A percentile compares a stretch with the other conserved stretches of the same genome.
These are phyloP conservation scores for Mustelus asterias DNA, from an alignment of 2,113 vertebrate genomes.

Conservation along the genomic window DNA sequence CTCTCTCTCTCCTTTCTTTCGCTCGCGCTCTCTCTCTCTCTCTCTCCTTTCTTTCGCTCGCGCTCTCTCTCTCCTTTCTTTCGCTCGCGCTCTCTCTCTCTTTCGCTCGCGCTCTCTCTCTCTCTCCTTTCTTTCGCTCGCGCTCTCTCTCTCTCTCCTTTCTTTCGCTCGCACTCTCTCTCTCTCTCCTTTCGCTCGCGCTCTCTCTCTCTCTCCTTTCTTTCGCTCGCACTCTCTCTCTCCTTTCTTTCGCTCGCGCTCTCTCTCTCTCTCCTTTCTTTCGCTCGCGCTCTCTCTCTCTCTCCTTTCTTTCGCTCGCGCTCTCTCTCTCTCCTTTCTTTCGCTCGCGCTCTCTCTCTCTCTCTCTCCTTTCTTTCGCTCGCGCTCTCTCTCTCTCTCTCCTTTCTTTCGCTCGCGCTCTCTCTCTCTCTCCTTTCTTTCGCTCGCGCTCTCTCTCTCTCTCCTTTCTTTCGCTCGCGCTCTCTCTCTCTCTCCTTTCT, in stretches of 20 bases:
- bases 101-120: no score
- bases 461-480: no score
- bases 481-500: neutral
- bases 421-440: neutral
- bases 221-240: no score
- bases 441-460: neutral
- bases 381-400: no score
- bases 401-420: no score
- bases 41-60: fast-evolving
- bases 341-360: no score
- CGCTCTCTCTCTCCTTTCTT: neutral
- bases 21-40: no score
- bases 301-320: neutral
- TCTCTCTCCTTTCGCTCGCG: no score
- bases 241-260: no score
- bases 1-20: neutral
- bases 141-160: no score
- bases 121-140: neutral
- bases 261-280: neutral
- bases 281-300: no score
- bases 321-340: no score
- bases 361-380: neutral
- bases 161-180: neutral
- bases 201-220: neutral
- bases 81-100: neutral